Evolutionary conservation across 2,888 invertebrate species (phyloP), one percentile per base, ranked within the genome.

Genomic region (Octodonta nipae): DNA sequence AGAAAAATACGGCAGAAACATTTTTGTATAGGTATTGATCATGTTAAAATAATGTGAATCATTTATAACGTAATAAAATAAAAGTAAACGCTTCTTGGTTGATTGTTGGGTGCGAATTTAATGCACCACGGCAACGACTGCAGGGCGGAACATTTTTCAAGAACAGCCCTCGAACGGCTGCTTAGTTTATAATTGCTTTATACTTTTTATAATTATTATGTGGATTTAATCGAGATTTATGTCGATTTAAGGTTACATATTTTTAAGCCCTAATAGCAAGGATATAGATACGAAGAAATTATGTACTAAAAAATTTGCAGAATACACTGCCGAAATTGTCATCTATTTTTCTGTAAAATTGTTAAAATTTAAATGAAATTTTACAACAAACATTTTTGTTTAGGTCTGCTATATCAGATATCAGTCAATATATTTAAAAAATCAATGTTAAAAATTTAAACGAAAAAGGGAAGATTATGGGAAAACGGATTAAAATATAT

Each of bases 191-290:
- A 52, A 55, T 56, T 59, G 61, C 60, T 61, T 61, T 60, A 56
- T 61, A 61, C 60, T 58, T 61, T 61, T 60, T 60, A 59, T 60
- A 60, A 56, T 47, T 46, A 40, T 37, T 46, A 44, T 47, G 46
- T 48, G 43, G 41, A 44, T 41, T 44, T 37, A 40, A 44, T 29
- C 37, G 44, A 39, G 42, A 38, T 54, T 44, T 45, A 55, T 56
- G 54, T 47, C 53, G 54, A 56, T 43, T 41, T 54, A 47, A 55
- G 51, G 55, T 58, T 58, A 51, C 54, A 55, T 60, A 59, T 59
- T 60, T 61, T 54, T 60, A 60, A 60, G 58, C 50, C 44, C 47
- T 40, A 41, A 32, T 30, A 17, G 30, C 13, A 26, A 26, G 11
- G 22, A 10, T 22, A n/a, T 22, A 22, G 22, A 10, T 11, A 22